phyloP scores from a whole-genome alignment of 2,888 invertebrate species.

The Cryptus armator region DNA sequence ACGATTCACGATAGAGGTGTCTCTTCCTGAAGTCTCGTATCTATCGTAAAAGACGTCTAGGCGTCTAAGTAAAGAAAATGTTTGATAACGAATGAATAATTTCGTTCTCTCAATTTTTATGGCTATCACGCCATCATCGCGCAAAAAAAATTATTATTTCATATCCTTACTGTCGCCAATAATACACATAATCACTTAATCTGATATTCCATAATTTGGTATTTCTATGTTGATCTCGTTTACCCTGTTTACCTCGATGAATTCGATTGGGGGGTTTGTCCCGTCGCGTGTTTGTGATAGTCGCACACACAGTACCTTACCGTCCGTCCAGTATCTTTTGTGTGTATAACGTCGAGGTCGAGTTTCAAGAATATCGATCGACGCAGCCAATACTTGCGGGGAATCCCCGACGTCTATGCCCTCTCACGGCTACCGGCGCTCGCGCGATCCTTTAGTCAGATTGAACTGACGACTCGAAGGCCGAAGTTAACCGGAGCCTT shows the following conservation, averaged over 20 bases:
- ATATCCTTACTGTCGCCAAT: neutral
- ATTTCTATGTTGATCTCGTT: constrained; percentile 11
- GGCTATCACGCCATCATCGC: neutral
- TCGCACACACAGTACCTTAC: neutral
- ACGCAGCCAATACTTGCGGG: neutral
- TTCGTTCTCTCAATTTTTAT: too few relatives aligned
- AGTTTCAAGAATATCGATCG: constrained; percentile 24
- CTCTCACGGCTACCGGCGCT: neutral
- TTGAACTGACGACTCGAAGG: constrained; percentile 27
- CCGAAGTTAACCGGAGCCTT: neutral
- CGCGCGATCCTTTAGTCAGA: constrained; percentile 19
- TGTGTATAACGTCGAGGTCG: constrained; percentile 17
- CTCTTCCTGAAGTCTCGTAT: too few relatives aligned
- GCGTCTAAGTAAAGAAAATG: too few relatives aligned
- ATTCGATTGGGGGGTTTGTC: neutral
- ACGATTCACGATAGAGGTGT: too few relatives aligned
- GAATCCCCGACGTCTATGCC: constrained; percentile 34
- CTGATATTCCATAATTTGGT: neutral
- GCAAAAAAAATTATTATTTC: neutral
- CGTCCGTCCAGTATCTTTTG: constrained; percentile 12
- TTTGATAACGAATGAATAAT: too few relatives aligned
- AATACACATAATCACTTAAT: too few relatives aligned
- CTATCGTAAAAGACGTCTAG: too few relatives aligned
- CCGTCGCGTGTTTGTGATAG: too few relatives aligned
- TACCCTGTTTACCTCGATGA: neutral